phyloP scores from a whole-genome alignment of 2,797 vertebrate species.

The Crocidura indochinensis region DNA sequence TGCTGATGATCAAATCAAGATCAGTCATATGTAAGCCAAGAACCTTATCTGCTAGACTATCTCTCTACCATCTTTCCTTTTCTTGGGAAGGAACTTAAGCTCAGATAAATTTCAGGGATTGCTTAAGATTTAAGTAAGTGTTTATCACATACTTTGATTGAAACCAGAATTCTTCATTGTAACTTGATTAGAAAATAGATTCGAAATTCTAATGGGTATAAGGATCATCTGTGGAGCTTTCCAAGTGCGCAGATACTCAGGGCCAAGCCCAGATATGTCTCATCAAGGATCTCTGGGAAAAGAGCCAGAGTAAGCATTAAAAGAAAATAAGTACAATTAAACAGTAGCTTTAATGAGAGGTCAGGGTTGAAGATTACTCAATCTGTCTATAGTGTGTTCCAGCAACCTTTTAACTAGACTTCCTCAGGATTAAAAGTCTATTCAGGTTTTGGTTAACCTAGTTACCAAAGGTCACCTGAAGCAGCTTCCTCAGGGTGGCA shows the following conservation, averaged over 20 bases:
- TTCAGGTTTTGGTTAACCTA: constrained; percentile 2
- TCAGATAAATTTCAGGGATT: constrained; percentile 1
- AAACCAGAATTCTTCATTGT: constrained; percentile 32
- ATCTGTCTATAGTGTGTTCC: not conserved
- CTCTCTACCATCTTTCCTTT: not conserved
- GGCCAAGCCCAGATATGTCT: not conserved
- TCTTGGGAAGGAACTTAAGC: not conserved
- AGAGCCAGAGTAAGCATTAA: constrained; percentile 14
- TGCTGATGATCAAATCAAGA: too few relatives aligned
- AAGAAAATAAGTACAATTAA: constrained; percentile 15
- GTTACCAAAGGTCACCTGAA: constrained; percentile 46
- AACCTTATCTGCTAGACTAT: too few relatives aligned
- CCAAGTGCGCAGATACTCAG: not conserved
- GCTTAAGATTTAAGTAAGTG: constrained; percentile 17
- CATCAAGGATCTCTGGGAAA: constrained; percentile 10
- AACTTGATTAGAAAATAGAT: not conserved
- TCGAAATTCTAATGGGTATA: constrained; percentile 27
- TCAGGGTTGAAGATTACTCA: not conserved
- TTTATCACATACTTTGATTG: constrained; percentile 28
- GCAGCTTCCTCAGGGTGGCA: constrained; percentile 55
- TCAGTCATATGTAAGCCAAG: too few relatives aligned
- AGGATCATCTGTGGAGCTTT: constrained; percentile 4
- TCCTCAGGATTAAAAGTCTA: not conserved
- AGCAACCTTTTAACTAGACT: constrained; percentile 34
- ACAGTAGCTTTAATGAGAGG: not conserved